Conservation (phyloP, 2,888 invertebrate species). For the Villa cingulata region DNA sequence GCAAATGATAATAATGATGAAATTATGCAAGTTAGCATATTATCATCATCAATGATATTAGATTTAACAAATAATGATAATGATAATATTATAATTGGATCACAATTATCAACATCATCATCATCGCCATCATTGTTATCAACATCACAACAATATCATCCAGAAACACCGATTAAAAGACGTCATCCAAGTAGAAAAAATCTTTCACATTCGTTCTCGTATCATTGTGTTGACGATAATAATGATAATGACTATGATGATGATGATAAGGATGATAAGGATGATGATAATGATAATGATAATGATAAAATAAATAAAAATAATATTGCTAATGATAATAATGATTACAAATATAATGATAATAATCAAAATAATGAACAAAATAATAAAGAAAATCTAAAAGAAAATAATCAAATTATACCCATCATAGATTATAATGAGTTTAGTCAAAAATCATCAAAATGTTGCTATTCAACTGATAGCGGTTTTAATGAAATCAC, state of each 20-base stretch:
- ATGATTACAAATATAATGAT: no score
- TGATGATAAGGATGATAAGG: neutral
- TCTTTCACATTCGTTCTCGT: slow-evolving; percentile 30
- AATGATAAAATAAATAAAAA: no score
- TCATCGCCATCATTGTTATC: neutral
- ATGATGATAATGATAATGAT: neutral
- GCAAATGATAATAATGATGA: slow-evolving; percentile 14
- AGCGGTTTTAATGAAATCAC: slow-evolving; percentile 34
- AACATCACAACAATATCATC: slow-evolving; percentile 8
- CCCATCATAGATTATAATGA: no score
- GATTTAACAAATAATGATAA: no score
- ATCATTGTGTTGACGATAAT: slow-evolving; percentile 17
- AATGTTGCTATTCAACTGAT: slow-evolving; percentile 25
- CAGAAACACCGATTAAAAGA: slow-evolving; percentile 28
- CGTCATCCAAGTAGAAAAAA: slow-evolving; percentile 32
- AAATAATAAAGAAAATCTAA: no score
- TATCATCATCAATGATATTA: slow-evolving; percentile 10
- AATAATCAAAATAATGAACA: no score
- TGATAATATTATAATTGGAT: no score
- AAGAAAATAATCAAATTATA: no score
- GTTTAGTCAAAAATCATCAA: neutral
- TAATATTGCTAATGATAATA: no score
- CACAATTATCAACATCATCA: neutral
- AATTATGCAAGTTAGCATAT: slow-evolving; percentile 25
- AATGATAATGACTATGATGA: neutral